These are phyloP conservation scores for Chaetops frenatus DNA, from an alignment of 2,113 vertebrate species.

Conservation along the genomic window DNA sequence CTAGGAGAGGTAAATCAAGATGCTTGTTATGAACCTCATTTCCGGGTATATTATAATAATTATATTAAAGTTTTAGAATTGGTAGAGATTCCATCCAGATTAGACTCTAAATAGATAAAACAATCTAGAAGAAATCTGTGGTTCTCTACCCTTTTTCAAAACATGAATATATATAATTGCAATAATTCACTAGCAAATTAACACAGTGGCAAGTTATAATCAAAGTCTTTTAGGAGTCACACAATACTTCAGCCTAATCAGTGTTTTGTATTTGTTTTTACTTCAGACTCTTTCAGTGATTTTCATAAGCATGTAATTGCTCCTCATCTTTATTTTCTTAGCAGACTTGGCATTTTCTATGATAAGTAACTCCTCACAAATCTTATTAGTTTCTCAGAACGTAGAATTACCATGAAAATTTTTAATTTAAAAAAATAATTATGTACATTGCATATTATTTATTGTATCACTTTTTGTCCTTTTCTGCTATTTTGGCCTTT, in stretches of 20 bases:
- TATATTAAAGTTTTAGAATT: neutral
- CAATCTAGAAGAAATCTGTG: neutral
- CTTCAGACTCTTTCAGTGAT: neutral
- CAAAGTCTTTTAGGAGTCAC: slow-evolving; percentile 8
- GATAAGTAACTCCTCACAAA: neutral
- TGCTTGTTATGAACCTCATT: neutral
- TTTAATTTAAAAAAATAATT: neutral
- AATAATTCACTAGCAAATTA: slow-evolving; percentile 12
- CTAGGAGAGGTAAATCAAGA: neutral
- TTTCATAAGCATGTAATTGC: neutral
- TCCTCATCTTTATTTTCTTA: neutral
- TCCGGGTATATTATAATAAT: neutral
- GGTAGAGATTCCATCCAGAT: neutral
- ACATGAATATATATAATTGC: slow-evolving; percentile 37
- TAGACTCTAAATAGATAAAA: slow-evolving; percentile 9
- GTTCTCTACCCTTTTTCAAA: neutral
- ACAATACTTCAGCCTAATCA: slow-evolving; percentile 18
- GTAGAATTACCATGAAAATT: neutral
- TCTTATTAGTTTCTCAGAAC: neutral
- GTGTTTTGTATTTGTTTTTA: slow-evolving; percentile 35
- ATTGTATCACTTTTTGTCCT: neutral
- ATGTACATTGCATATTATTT: neutral
- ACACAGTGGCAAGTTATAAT: slow-evolving; percentile 9
- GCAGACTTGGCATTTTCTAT: neutral
- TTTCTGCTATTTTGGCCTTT: neutral